Base-by-base conservation (phyloP, 1,140 invertebrate species). In the Lasioglossum baleicum region DNA sequence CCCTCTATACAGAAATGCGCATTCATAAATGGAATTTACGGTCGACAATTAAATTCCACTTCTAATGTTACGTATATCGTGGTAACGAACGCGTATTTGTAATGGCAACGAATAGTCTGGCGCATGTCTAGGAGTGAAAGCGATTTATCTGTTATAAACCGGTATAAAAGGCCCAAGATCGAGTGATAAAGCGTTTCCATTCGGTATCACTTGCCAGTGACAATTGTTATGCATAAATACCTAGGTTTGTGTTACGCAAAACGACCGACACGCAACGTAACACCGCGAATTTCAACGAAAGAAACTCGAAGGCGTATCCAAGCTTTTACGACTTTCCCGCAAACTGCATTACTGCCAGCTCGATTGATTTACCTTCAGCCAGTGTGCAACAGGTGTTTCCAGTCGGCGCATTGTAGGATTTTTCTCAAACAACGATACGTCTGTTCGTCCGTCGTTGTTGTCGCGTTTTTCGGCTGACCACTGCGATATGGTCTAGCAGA, bases 291-390 rank as follows among this genome's bases (percentile, higher is more conserved):
- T 51, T 31, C 20, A 40, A 65, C 26, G 61, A 53, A 53, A n/a
- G 22, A 68, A 44, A 42, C 13, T 15, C 17, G 7, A 44, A 68
- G 65, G 40, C n/a, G 75, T 51, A 31, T 22, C 58, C 58, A 2
- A 58, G 56, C 66, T 61, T 77, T 77, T 40, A 70, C 65, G n/a
- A 15, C 40, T 70, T 70, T 40, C n/a, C 75, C 26, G 44, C 44
- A 26, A 77, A 53, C 20, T 26, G 11, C 42, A 22, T 63, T 51
- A 63, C 58, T 26, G 58, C 51, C 74, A 60, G 15, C 31, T 31
- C 20, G 75, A 77, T 77, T 77, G 75, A 77, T 77, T 77, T 77
- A 71, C 58, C 26, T 58, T 63, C 67, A n/a, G 42, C 8, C 3
- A 22, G 20, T 8, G 42, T 51, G 75, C 75, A 77, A 77, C 75